Evolutionary conservation across 2,797 vertebrate species (phyloP).

Genomic region (Spea hammondii): DNA sequence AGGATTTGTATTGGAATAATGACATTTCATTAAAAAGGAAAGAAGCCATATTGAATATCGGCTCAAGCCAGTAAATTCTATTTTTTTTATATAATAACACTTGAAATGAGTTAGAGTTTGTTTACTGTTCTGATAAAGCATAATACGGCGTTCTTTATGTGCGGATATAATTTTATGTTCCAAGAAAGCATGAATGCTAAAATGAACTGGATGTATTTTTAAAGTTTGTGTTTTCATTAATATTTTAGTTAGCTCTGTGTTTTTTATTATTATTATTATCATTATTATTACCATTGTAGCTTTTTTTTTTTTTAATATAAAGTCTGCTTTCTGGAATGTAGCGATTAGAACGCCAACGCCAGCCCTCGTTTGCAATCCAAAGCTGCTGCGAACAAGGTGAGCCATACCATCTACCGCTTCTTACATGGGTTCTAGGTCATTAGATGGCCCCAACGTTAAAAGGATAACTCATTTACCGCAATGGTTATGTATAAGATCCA

Average conservation of each 20-base stretch:
- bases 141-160: slow-evolving; percentile 64
- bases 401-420: too few species aligned
- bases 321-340: background rate
- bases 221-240: slow-evolving; percentile 59
- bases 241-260: slow-evolving; percentile 22
- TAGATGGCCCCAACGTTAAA: too few species aligned
- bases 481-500: too few species aligned
- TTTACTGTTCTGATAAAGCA: slow-evolving; percentile 71
- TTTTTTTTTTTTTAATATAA: background rate
- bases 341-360: too few species aligned
- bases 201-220: slow-evolving; percentile 60
- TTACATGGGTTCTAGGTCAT: too few species aligned
- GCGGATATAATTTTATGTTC: slow-evolving; percentile 68
- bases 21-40: slow-evolving; percentile 87
- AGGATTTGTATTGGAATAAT: slow-evolving; percentile 89
- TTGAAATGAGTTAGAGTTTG: slow-evolving; percentile 77
- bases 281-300: background rate
- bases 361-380: too few species aligned
- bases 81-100: slow-evolving; percentile 76
- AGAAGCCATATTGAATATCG: slow-evolving; percentile 75
- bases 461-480: too few species aligned
- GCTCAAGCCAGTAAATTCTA: slow-evolving; percentile 78
- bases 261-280: background rate
- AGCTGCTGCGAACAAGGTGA: too few species aligned
- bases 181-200: slow-evolving; percentile 67